Evolutionary conservation across 2,888 invertebrate genomes (phyloP).

Genomic region (Peribatodes rhomboidaria): DNA sequence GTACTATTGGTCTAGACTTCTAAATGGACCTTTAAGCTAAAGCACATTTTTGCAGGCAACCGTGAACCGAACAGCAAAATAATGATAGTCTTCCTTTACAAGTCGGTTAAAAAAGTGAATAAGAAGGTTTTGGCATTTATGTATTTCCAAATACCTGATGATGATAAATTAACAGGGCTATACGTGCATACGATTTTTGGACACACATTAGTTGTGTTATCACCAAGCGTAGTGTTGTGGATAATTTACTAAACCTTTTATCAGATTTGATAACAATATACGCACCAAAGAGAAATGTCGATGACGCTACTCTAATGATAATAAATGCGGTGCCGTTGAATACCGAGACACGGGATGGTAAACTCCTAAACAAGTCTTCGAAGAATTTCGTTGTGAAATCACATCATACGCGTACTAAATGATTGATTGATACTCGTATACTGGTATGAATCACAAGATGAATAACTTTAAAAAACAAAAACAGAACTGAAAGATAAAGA

Average conservation of each 20-base stretch:
- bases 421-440: conserved; percentile 27
- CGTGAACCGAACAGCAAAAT: too few relatives aligned
- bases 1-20: too few relatives aligned
- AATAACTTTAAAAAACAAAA: conserved; percentile 2
- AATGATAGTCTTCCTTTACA: too few relatives aligned
- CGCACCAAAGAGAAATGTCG: conserved; percentile 42
- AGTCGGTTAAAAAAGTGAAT: too few relatives aligned
- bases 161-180: conserved; percentile 11
- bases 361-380: conserved; percentile 5
- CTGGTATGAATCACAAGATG: conserved; percentile 22
- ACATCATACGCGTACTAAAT: conserved; percentile 11
- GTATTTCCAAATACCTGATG: neutral
- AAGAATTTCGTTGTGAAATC: conserved; percentile 28
- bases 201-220: conserved; percentile 20
- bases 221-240: conserved; percentile 38
- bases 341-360: conserved; percentile 16
- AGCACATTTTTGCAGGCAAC: too few relatives aligned
- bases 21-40: too few relatives aligned
- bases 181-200: conserved; percentile 27
- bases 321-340: conserved; percentile 19
- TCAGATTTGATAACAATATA: conserved; percentile 44
- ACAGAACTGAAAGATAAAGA: conserved; percentile 12
- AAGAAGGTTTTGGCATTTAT: too few relatives aligned
- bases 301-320: conserved; percentile 39
- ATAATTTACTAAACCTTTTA: conserved; percentile 44